These are phyloP conservation scores for Anoplopoma fimbria DNA, from an alignment of 2,113 vertebrate genomes.

Conservation along the genomic window DNA sequence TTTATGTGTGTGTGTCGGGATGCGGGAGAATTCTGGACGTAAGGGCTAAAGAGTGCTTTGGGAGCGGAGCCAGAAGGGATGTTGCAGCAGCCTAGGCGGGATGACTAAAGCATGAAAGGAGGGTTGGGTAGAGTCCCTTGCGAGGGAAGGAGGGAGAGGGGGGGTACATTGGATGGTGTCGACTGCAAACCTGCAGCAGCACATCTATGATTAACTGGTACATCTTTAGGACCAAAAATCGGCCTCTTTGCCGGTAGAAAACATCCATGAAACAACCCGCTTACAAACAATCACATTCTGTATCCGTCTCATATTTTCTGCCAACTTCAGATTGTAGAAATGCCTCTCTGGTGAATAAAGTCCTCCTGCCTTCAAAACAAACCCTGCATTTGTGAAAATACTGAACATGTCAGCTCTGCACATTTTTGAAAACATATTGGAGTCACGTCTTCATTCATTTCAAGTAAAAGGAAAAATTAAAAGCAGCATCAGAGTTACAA, in stretches of 20 bases:
- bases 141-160: constrained; percentile 1
- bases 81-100: constrained; percentile 64
- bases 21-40: constrained; percentile 37
- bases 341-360: constrained; percentile 41
- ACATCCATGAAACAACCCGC: constrained; percentile 4
- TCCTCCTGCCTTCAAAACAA: constrained; percentile 18
- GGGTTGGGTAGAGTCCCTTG: constrained; percentile 56
- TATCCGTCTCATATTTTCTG: constrained; percentile 10
- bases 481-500: constrained; percentile 2
- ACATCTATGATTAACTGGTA: constrained; percentile 11
- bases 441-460: constrained; percentile 22
- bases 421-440: constrained; percentile 1
- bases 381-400: constrained; percentile 22
- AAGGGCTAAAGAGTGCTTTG: constrained; percentile 64
- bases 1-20: constrained; percentile 16
- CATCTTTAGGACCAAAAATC: neutral
- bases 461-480: constrained; percentile 37
- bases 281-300: constrained; percentile 1
- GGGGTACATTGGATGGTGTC: constrained; percentile 37
- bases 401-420: constrained; percentile 15
- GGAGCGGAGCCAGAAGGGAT: constrained; percentile 70
- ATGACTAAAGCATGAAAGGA: constrained; percentile 73
- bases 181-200: constrained; percentile 49
- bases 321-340: constrained; percentile 34
- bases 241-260: constrained; percentile 5